Evolutionary conservation across 2,797 vertebrate genomes (phyloP), one percentile per base, ranked within the genome.

Genomic region (Tamandua tetradactyla): DNA sequence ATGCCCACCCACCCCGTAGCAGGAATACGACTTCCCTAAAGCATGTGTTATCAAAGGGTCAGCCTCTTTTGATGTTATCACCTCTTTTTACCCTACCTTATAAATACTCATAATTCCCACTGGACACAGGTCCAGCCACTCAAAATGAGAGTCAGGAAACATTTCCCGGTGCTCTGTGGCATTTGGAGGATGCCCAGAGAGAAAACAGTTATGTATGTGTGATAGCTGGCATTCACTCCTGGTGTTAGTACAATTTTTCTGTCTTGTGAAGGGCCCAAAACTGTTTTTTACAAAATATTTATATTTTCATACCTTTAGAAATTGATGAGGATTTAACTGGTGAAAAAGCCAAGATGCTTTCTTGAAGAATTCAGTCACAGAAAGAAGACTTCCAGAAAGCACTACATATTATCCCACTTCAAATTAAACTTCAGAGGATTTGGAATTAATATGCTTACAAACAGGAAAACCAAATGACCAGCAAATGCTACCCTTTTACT

Each of bases 351-450:
- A 74, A 82, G 15, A 57, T 47, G 15, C 59, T 49, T 94, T 76
- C 32, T 35, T 47, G 3, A 86, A 23, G 57, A 80, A 20, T 15
- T 57, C 8, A 11, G 57, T n/a, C 64, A 61, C 8, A 81, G 20
- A 81, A 76, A 57, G 37, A 85, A 82, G 35, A 49, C 5, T 20
- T 20, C 40, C 61, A 91, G 68, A 83, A 91, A 62, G 79, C 57
- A 87, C 64, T 18, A 25, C 25, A n/a, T 7, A 80, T 71, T 32
- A 81, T 23, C 2, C 20, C 69, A 82, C 55, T 93, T 93, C 20
- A 27, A 94, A 92, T 68, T 80, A 49, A 92, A 86, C 49, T 35
- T 80, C 27, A n/a, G 44, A 87, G 37, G 22, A 42, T 89, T 95
- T 18, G 57, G 2, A 71, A 93, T 30, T 87, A 82, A 75, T 44